Base-by-base conservation (phyloP, 2,797 vertebrate genomes). In the Oreochromis mossambicus region DNA sequence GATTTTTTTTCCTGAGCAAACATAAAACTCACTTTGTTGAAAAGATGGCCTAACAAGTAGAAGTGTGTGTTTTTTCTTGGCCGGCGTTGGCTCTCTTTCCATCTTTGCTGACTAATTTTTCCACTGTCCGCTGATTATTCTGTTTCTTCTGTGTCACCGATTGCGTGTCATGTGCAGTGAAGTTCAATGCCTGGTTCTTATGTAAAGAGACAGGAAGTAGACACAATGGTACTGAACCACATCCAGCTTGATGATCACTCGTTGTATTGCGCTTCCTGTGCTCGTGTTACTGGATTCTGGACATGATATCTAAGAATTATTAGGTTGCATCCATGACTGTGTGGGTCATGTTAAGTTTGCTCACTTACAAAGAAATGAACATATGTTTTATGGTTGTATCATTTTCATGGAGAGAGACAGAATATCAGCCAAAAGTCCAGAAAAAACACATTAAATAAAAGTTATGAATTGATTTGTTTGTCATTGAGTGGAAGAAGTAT, bases 111-210 rank as follows among this genome's bases (percentile, higher is more conserved):
- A 52, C 68, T 54, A 54, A 24, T 55, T 19, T 70, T 76, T 86
- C 26, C 76, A 12, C 55, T 54, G 12, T 81, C 38, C 6, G 21
- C 56, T 46, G 43, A 19, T 83, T 51, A n/a, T 41, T 78, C 41
- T 17, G 24, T 63, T 52, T 85, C 32, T 51, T 80, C 68, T 83
- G 58, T 58, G 51, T 43, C 46, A 38, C 1, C 19, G 73, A 54
- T 29, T 43, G 54, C 46, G 14, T 4, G 32, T 32, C 51, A 36
- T 41, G 13, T 85, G 61, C 34, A 81, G 14, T 43, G 4, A 70
- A 46, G 54, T 78, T 89, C 63, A 85, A 19, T 86, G 86, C 68
- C 81, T 86, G 52, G 10, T 68, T 85, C 14, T 84, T 77, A n/a
- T 43, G 51, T 46, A 13, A 77, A 75, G 4, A 29, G 68, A 48